phyloP scores from a whole-genome alignment of 2,113 vertebrate species.

The Pterocles gutturalis region DNA sequence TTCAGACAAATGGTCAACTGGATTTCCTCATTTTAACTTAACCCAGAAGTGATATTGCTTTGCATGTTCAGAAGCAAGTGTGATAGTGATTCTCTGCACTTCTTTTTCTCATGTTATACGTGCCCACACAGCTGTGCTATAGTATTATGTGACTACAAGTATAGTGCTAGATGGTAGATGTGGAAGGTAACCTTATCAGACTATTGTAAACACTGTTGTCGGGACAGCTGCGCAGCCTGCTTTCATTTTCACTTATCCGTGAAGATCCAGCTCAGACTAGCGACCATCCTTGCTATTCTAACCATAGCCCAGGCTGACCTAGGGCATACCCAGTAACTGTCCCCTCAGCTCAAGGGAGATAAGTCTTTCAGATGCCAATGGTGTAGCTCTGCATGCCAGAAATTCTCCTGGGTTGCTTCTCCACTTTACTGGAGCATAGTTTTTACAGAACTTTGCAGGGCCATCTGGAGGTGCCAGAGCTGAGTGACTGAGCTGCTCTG shows the following conservation, averaged over 20 bases:
- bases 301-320: background rate
- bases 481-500: background rate
- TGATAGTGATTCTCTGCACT: background rate
- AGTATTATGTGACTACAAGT: background rate
- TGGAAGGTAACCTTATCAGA: background rate
- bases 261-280: background rate
- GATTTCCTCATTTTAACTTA: background rate
- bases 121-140: background rate
- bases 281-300: background rate
- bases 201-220: background rate
- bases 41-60: background rate
- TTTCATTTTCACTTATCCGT: background rate
- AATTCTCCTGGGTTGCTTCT: background rate
- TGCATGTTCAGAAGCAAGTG: background rate
- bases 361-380: background rate
- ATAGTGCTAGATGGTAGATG: background rate
- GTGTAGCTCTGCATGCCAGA: background rate
- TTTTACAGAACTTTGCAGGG: background rate
- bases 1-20: rapidly evolving
- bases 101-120: background rate
- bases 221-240: background rate
- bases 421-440: background rate
- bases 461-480: background rate
- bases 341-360: rapidly evolving
- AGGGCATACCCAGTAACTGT: background rate